A percentile compares a stretch with the other conserved stretches of the same genome.
These are phyloP conservation scores for Habroteleia sp. DNA, from an alignment of 2,888 invertebrate species.

Conservation along the genomic window DNA sequence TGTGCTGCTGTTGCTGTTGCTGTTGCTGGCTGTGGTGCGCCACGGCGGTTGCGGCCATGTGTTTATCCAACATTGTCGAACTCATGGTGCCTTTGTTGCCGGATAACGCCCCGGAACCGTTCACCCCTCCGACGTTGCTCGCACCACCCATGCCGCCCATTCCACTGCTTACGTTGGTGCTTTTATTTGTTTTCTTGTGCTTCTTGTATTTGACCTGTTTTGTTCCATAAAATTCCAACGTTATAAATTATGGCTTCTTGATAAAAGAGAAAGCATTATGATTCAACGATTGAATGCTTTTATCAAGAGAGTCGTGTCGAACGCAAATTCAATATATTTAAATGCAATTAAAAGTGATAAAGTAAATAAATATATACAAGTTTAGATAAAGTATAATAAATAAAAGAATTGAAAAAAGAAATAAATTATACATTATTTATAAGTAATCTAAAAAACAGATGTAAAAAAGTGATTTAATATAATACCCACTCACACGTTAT, in stretches of 20 bases:
- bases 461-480: too few species aligned
- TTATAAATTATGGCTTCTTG: background rate
- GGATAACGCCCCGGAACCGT: conserved; percentile 77
- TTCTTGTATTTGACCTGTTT: conserved; percentile 96
- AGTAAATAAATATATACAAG: too few species aligned
- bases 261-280: background rate
- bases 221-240: background rate
- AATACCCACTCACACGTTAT: too few species aligned
- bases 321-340: too few species aligned
- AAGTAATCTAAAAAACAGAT: too few species aligned
- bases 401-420: too few species aligned
- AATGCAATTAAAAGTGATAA: too few species aligned
- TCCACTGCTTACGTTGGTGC: conserved; percentile 78
- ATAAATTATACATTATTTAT: too few species aligned
- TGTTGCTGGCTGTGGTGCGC: conserved; percentile 80
- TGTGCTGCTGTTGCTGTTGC: conserved; percentile 78
- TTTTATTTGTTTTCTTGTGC: conserved; percentile 91
- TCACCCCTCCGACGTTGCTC: conserved; percentile 77
- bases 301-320: too few species aligned
- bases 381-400: too few species aligned
- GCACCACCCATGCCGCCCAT: conserved; percentile 79
- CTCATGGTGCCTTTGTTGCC: conserved; percentile 75
- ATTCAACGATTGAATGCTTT: too few species aligned
- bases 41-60: conserved; percentile 80
- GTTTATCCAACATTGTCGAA: conserved; percentile 78